Evolutionary conservation across 2,888 invertebrate genomes (phyloP).

Genomic region (Lasioglossum figueresi): DNA sequence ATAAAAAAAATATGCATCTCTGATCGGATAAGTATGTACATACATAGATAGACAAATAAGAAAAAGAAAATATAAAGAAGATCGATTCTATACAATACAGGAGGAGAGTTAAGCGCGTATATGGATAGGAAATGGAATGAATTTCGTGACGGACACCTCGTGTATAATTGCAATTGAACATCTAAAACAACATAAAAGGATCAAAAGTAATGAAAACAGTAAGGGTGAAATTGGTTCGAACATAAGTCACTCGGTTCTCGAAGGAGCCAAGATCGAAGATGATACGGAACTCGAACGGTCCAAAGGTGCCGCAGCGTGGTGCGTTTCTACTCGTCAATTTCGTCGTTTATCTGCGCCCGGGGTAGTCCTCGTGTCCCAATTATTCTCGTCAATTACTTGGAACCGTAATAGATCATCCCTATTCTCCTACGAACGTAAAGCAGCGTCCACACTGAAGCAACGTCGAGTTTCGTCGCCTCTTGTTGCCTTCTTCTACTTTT

Average conservation of each 20-base stretch:
- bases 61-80: conserved; percentile 42
- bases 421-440: conserved; percentile 11
- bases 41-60: conserved; percentile 56
- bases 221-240: conserved; percentile 1
- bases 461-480: neutral
- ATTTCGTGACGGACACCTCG: conserved; percentile 36
- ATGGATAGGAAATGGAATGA: conserved; percentile 47
- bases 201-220: neutral
- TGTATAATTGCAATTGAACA: conserved; percentile 48
- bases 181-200: neutral
- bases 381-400: conserved; percentile 65
- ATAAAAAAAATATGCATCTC: conserved; percentile 51
- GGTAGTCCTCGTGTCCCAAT: conserved; percentile 53
- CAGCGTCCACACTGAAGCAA: neutral
- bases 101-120: conserved; percentile 40
- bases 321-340: conserved; percentile 69
- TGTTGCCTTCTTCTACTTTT: neutral
- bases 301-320: conserved; percentile 47
- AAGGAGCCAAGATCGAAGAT: conserved; percentile 1
- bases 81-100: conserved; percentile 52
- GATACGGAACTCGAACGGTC: conserved; percentile 55
- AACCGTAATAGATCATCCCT: conserved; percentile 30
- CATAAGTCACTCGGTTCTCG: conserved; percentile 3
- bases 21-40: conserved; percentile 56
- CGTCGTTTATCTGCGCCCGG: conserved; percentile 66